phyloP scores from a whole-genome alignment of 53 echinoderm and acorn worm genomes.

The Paracentrotus lividus region DNA sequence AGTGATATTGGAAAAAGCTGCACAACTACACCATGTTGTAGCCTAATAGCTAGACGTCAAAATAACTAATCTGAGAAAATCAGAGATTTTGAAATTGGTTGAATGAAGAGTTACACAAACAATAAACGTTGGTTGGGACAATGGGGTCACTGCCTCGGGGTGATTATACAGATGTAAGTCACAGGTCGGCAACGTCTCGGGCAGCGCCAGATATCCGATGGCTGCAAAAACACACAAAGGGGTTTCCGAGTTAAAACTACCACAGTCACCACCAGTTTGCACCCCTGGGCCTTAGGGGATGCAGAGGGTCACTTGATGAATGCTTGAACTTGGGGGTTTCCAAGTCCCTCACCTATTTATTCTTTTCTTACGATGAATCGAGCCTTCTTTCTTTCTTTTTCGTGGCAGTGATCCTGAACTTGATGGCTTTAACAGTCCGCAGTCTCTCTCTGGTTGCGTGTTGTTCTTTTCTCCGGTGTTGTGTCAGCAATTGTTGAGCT shows the following conservation, averaged over 20 bases:
- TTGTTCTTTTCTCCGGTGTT: constrained; percentile 31
- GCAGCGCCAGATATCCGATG: constrained; percentile 16
- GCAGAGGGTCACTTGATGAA: constrained; percentile 30
- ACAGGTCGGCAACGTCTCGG: not conserved
- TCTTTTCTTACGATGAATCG: not conserved
- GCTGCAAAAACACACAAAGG: constrained; percentile 55
- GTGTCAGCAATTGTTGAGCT: constrained; percentile 53
- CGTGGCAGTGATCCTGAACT: not conserved
- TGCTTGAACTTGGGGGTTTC: constrained; percentile 44
- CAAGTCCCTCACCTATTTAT: constrained; percentile 37
- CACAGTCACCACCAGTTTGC: constrained; percentile 15
- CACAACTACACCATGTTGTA: too few species aligned
- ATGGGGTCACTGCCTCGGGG: not conserved
- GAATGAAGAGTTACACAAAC: constrained; percentile 30
- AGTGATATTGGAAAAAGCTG: not conserved
- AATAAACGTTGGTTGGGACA: not conserved
- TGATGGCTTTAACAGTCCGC: constrained; percentile 27
- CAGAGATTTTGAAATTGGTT: constrained; percentile 20
- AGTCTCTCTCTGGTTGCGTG: constrained; percentile 34
- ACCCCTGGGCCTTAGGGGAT: constrained; percentile 31
- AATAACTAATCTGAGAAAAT: constrained; percentile 37
- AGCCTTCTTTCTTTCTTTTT: constrained; percentile 46
- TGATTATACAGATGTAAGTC: constrained; percentile 10
- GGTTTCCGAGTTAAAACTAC: constrained; percentile 15
- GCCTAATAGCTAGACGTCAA: constrained; percentile 14